Evolutionary conservation across 2,113 vertebrate genomes (phyloP), one percentile per base, ranked within the genome.

Genomic region (Amphilophus citrinellus): DNA sequence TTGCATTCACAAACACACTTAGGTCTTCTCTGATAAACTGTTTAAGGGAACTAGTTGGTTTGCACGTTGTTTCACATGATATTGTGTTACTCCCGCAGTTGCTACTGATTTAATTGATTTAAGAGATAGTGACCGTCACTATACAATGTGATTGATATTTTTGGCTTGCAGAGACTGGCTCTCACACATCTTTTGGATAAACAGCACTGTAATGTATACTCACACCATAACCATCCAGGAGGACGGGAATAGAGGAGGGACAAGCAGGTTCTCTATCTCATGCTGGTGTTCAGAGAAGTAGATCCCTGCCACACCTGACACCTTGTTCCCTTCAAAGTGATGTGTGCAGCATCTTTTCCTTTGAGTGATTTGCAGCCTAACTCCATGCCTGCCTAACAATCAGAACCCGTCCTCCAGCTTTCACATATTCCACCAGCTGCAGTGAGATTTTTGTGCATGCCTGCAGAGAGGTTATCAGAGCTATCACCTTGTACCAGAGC

Each of bases 321-420:
- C 95, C 11, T 96, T 96, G 86, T 98, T 99, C n/a, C 97, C 98
- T 9, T 94, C 95, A 47, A 98, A 99, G 22, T 63, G 39, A 3
- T 27, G 27, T 27, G 27, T 93, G 94, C 60, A 98, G 85, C 1
- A 95, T 88, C 78, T 97, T 97, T 37, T 96, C 91, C 4, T 93
- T 91, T 0, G 96, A 93, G 0, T 97, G 87, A 1, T 2, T 14
- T 35, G 76, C 39, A 1, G 96, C 94, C 97, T 97, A 98, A 44
- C 88, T 17, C 96, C 96, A 98, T 1, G 97, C 97, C 24, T 98
- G 96, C 22, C 97, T 97, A 1, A 96, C 98, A 5, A 98, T 87
- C 9, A 98, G 94, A 89, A 98, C 90, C 37, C 97, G 97, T 6
- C 97, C 97, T 18, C 97, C 97, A 1, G 22, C 75, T 85, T 96